Conservation (phyloP, 2,888 invertebrate species). For the Nemotelus nigrinus region DNA sequence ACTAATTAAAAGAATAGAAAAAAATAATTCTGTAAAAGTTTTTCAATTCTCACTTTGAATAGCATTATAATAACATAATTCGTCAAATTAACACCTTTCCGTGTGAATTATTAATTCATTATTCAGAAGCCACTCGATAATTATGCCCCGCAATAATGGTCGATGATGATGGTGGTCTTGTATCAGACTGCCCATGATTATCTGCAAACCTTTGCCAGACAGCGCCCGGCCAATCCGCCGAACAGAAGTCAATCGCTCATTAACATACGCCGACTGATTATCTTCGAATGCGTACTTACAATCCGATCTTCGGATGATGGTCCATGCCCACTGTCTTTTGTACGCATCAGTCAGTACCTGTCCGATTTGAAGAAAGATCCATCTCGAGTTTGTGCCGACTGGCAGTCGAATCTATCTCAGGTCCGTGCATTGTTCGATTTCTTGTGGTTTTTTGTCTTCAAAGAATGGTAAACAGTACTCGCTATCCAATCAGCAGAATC, state of each 20-base stretch:
- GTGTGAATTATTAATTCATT: constrained; percentile 21
- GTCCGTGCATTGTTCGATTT: not conserved
- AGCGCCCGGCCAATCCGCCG: constrained; percentile 17
- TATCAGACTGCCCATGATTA: constrained; percentile 2
- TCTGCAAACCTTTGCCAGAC: constrained; percentile 1
- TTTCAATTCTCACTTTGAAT: no score
- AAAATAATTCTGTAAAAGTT: no score
- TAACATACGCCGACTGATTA: constrained; percentile 38
- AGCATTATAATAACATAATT: not conserved
- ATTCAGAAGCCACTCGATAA: constrained; percentile 19
- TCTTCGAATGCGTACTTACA: constrained; percentile 21
- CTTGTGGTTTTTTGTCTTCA: not conserved
- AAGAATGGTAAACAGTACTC: constrained; percentile 7
- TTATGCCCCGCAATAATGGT: constrained; percentile 29
- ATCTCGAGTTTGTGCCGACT: no score
- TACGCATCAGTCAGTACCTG: not conserved
- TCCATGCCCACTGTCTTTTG: constrained; percentile 17
- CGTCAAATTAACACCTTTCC: constrained; percentile 28
- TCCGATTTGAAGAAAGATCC: not conserved
- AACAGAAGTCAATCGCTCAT: constrained; percentile 36
- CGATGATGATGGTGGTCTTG: constrained; percentile 10
- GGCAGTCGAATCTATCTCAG: not conserved
- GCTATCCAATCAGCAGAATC: constrained; percentile 33
- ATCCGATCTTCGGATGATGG: constrained; percentile 7
- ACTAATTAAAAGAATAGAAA: no score